phyloP scores from a whole-genome alignment of 2,113 vertebrate species.

The Calidris pygmaea region DNA sequence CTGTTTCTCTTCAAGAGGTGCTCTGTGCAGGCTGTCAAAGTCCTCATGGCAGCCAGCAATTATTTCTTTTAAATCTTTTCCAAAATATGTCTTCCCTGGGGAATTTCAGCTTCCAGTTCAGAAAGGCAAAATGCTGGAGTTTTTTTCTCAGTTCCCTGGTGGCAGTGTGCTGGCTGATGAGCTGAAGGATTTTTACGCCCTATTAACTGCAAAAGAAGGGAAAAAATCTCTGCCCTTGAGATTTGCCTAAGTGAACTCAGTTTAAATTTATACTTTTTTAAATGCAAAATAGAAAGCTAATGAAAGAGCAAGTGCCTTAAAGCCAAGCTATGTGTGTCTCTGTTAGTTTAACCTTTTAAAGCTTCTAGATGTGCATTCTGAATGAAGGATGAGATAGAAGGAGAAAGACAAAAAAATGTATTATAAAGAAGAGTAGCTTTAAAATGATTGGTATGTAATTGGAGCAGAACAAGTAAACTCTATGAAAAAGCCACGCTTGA shows the following conservation, averaged over 20 bases:
- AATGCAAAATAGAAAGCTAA: background rate
- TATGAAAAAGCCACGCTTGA: background rate
- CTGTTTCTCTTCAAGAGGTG: background rate
- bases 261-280: background rate
- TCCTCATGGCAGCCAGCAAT: background rate
- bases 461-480: conserved; percentile 27
- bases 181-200: background rate
- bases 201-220: background rate
- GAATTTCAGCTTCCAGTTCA: conserved; percentile 21
- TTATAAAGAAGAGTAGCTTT: background rate
- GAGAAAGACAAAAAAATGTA: background rate
- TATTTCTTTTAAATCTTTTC: conserved; percentile 25
- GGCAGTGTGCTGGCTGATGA: background rate
- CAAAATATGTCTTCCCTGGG: background rate
- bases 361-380: background rate
- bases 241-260: background rate
- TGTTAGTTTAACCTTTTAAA: conserved; percentile 25
- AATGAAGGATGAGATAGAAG: background rate
- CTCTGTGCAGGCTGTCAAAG: background rate
- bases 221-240: background rate
- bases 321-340: background rate
- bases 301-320: conserved; percentile 22
- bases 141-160: background rate
- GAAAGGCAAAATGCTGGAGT: background rate
- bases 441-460: background rate